Conservation (phyloP, 2,797 vertebrate genomes). For the Thripadectes ignobilis region DNA sequence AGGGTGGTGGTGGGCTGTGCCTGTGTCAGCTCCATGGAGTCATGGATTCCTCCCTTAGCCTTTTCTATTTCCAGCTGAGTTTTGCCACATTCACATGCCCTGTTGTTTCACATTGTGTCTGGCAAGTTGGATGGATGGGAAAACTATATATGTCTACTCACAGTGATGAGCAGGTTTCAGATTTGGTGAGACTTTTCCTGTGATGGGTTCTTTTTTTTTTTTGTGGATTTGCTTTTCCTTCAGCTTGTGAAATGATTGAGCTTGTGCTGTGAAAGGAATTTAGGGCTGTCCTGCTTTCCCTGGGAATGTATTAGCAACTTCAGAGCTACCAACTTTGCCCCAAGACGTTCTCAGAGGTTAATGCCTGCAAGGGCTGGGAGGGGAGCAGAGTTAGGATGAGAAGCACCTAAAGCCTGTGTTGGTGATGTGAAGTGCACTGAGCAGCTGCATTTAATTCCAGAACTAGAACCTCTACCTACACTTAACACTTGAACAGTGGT, state of each 20-base stretch:
- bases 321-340: neutral
- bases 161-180: neutral
- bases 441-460: neutral
- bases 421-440: neutral
- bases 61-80: neutral
- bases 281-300: neutral
- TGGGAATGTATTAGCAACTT: neutral
- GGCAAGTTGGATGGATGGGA: neutral
- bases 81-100: neutral
- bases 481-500: neutral
- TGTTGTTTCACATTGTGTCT: neutral
- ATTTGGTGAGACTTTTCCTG: neutral
- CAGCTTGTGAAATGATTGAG: neutral
- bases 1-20: neutral
- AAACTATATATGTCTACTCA: accelerated
- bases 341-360: neutral
- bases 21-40: neutral
- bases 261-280: neutral
- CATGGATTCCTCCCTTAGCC: accelerated
- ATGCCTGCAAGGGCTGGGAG: neutral
- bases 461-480: neutral
- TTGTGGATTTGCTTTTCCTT: neutral
- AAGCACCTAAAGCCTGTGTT: accelerated
- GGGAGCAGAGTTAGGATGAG: neutral
- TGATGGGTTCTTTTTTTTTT: neutral